Conservation (phyloP, 2,888 invertebrate genomes). For the Neria commutata region DNA sequence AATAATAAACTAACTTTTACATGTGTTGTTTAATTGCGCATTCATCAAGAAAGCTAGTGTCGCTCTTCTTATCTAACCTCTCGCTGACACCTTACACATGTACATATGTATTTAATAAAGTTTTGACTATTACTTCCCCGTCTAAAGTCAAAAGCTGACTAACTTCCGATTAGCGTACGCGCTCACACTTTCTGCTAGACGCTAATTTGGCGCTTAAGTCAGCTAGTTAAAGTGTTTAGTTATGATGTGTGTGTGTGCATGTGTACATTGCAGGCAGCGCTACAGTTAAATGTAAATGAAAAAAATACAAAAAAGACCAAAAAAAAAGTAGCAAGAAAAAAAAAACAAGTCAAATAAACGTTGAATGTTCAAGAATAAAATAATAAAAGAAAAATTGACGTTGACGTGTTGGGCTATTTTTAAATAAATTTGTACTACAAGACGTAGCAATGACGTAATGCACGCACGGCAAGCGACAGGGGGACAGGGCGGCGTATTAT, state of each 20-base stretch:
- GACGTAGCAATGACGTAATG: conserved; percentile 54
- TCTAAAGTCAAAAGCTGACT: too few relatives aligned
- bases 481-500: neutral
- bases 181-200: neutral
- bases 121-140: too few relatives aligned
- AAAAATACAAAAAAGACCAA: conserved; percentile 16
- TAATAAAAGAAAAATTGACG: conserved; percentile 17
- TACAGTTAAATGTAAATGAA: conserved; percentile 7
- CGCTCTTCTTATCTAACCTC: too few relatives aligned
- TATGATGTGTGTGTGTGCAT: neutral
- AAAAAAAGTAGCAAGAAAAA: neutral
- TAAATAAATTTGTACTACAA: conserved; percentile 52
- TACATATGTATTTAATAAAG: too few relatives aligned
- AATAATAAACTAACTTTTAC: too few relatives aligned
- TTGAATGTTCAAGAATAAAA: neutral
- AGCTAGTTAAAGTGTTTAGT: neutral
- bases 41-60: too few relatives aligned
- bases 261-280: neutral
- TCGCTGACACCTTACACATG: too few relatives aligned
- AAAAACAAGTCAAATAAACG: neutral
- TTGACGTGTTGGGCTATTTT: conserved; percentile 56
- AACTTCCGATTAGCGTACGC: neutral
- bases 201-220: neutral
- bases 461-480: too few relatives aligned
- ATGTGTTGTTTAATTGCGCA: too few relatives aligned